A percentile compares a stretch with the other conserved stretches of the same genome.
These are phyloP conservation scores for Stratiomys singularior DNA, from an alignment of 2,888 invertebrate genomes.

Conservation along the genomic window DNA sequence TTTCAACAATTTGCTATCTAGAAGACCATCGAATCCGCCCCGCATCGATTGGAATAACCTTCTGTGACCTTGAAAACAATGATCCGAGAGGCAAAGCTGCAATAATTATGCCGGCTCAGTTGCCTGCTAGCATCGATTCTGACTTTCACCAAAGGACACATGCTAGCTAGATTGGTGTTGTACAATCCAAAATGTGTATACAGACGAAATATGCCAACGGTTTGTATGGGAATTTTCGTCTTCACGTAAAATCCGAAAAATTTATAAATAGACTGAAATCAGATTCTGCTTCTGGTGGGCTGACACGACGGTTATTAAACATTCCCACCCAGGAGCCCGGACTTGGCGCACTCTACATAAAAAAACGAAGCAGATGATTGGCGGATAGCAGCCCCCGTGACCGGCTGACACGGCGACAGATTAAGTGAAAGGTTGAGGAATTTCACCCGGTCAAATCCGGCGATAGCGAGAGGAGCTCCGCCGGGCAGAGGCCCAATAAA, in stretches of 20 bases:
- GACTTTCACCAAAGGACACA: conserved; percentile 41
- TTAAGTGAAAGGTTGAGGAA: neutral
- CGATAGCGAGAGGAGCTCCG: neutral
- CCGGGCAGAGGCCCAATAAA: neutral
- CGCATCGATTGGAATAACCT: conserved; percentile 12
- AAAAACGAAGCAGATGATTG: too few species aligned
- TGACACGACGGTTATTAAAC: neutral
- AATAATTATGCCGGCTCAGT: neutral
- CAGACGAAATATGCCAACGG: neutral
- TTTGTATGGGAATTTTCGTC: neutral
- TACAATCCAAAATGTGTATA: neutral
- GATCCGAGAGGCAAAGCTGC: neutral
- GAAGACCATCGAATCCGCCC: too few species aligned
- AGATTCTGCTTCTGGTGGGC: neutral
- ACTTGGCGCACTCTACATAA: too few species aligned
- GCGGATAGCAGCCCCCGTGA: too few species aligned
- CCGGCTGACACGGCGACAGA: neutral
- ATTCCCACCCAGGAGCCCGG: too few species aligned
- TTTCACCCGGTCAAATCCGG: neutral
- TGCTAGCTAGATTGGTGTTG: neutral
- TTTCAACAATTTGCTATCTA: too few species aligned
- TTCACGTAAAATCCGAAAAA: neutral
- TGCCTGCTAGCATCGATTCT: neutral
- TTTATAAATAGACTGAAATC: conserved; percentile 14
- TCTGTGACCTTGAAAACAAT: conserved; percentile 16